Evolutionary conservation across 2,113 vertebrate genomes (phyloP).

Genomic region (Cryptomyrus ogoouensis): DNA sequence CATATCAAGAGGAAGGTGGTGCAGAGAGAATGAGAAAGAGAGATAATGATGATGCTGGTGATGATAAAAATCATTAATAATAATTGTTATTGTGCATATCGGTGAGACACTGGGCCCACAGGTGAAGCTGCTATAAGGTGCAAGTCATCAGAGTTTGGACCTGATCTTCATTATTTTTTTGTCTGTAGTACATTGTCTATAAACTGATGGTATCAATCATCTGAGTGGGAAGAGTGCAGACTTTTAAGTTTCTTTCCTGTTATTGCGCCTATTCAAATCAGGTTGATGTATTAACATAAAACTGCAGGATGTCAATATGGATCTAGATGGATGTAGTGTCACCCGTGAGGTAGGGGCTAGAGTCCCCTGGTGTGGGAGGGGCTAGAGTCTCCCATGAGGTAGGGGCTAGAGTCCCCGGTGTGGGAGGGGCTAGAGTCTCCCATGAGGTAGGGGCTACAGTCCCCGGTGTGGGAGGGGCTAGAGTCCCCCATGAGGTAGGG

Average conservation of each 20-base stretch:
- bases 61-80: background rate
- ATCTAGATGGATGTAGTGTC: background rate
- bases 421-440: background rate
- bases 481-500: too few species aligned
- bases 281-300: background rate
- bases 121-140: background rate
- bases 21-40: background rate
- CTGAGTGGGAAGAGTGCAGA: background rate
- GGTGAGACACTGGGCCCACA: background rate
- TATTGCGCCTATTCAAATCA: background rate
- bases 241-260: background rate
- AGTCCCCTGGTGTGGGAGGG: background rate
- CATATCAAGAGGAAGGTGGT: background rate
- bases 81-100: background rate
- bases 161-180: background rate
- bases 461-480: too few species aligned
- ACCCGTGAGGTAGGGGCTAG: background rate
- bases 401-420: background rate
- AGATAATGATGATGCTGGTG: too few species aligned
- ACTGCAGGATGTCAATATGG: background rate
- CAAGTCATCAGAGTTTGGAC: background rate
- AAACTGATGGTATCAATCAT: background rate
- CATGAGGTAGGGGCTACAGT: background rate
- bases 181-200: background rate
- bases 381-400: too few species aligned